Conservation (phyloP, 2,113 vertebrate genomes). For the Apodemus sylvaticus region DNA sequence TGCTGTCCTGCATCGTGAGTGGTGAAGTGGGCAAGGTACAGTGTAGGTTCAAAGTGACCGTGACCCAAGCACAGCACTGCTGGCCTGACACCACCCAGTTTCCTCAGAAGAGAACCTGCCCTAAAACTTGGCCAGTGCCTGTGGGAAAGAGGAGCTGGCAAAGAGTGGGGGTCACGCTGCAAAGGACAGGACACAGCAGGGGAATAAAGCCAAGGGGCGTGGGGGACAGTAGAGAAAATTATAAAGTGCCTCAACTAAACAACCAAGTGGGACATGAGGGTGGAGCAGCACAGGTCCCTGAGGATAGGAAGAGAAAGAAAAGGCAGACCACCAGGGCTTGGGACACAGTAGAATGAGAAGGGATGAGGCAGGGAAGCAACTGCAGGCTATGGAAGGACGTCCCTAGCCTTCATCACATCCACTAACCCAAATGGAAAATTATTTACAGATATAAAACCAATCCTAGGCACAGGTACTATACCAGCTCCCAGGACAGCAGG, state of each 20-base stretch:
- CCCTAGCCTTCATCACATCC: conserved; percentile 69
- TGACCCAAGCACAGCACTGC: conserved; percentile 1
- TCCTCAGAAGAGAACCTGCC: conserved; percentile 67
- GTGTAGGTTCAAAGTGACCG: neutral
- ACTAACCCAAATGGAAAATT: conserved; percentile 72
- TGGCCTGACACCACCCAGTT: conserved; percentile 3
- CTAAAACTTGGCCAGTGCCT: conserved; percentile 80
- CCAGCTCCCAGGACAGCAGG: conserved; percentile 60
- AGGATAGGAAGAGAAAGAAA: conserved; percentile 73
- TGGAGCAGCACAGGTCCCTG: conserved; percentile 78
- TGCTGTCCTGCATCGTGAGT: neutral
- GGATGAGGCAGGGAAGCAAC: conserved; percentile 68
- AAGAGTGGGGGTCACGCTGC: conserved; percentile 65
- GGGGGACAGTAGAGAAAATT: conserved; percentile 61
- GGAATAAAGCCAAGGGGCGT: conserved; percentile 64
- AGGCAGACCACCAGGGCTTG: conserved; percentile 35
- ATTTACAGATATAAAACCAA: conserved; percentile 79
- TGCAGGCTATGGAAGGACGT: conserved; percentile 60
- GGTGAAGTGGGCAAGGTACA: neutral
- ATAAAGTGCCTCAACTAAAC: conserved; percentile 81
- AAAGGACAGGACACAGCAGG: conserved; percentile 77
- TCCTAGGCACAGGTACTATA: conserved; percentile 52
- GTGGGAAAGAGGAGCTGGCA: conserved; percentile 69
- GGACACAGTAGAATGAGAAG: conserved; percentile 66
- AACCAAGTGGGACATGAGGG: conserved; percentile 67